Evolutionary conservation across 2,888 invertebrate species (phyloP).

Genomic region (Mythimna loreyi): DNA sequence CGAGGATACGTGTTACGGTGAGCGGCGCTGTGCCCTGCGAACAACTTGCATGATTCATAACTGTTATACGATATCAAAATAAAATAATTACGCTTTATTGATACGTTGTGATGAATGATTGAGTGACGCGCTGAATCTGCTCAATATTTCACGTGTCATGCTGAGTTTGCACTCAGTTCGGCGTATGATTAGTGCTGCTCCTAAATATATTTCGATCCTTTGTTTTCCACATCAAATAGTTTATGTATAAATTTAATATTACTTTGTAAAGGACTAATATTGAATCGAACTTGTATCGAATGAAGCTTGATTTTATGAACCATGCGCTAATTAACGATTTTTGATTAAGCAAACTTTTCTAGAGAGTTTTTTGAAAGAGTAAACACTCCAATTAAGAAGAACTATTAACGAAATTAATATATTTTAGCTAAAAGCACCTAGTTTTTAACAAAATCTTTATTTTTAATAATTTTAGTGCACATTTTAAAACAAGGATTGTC

Average conservation of each 20-base stretch:
- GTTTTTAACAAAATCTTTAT: constrained; percentile 30
- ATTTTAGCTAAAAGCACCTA: constrained; percentile 22
- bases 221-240: neutral
- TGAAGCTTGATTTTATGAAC: constrained; percentile 7
- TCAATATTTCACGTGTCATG: constrained; percentile 21
- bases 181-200: neutral
- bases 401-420: constrained; percentile 13
- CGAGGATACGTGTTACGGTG: constrained; percentile 29
- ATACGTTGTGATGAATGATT: constrained; percentile 31
- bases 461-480: constrained; percentile 48
- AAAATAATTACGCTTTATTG: constrained; percentile 26
- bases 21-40: constrained; percentile 22
- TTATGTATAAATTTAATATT: neutral
- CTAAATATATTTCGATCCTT: neutral
- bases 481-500: constrained; percentile 40
- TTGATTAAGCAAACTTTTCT: neutral
- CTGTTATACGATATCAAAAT: constrained; percentile 36
- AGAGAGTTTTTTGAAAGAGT: neutral
- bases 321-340: neutral
- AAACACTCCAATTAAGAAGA: constrained; percentile 1
- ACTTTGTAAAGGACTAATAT: neutral
- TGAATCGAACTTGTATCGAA: neutral
- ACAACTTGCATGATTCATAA: constrained; percentile 37
- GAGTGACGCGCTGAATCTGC: constrained; percentile 16
- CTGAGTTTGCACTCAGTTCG: neutral